Evolutionary conservation across 2,888 invertebrate species (phyloP).

Genomic region (Tenthredo mesomela): DNA sequence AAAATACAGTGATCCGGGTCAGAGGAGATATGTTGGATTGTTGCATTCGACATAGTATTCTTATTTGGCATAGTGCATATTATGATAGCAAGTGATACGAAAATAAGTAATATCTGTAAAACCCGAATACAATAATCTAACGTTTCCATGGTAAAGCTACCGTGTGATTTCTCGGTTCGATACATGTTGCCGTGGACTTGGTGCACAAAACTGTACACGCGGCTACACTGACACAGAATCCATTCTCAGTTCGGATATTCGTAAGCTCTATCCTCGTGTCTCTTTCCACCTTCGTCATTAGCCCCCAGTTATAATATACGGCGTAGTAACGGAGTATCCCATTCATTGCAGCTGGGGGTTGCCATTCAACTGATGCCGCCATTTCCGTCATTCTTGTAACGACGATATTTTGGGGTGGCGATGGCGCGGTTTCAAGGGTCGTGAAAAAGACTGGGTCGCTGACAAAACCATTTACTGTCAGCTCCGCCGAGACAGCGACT

Average conservation of each 20-base stretch:
- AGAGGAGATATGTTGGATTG: neutral
- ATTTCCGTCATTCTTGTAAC: conserved; percentile 82
- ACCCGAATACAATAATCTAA: neutral
- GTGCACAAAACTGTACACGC: neutral
- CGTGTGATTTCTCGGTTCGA: neutral
- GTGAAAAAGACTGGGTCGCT: conserved; percentile 84
- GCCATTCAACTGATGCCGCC: conserved; percentile 84
- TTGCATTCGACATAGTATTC: neutral
- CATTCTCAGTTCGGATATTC: neutral
- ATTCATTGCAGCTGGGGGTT: conserved; percentile 85
- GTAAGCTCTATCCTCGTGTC: neutral
- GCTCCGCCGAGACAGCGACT: conserved; percentile 83
- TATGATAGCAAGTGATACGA: too few relatives aligned
- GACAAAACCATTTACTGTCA: conserved; percentile 79
- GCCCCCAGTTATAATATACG: conserved; percentile 80
- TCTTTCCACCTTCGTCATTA: neutral
- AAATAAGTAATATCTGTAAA: neutral
- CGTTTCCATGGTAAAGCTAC: neutral
- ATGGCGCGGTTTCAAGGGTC: conserved; percentile 86
- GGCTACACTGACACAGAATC: neutral
- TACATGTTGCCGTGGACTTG: neutral
- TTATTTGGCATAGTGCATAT: neutral
- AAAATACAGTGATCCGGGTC: neutral
- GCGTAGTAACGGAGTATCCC: conserved; percentile 86
- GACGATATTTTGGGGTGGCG: conserved; percentile 81